Evolutionary conservation across 2,113 vertebrate species (phyloP), one percentile per base, ranked within the genome.

Genomic region (Trogon surrucura): DNA sequence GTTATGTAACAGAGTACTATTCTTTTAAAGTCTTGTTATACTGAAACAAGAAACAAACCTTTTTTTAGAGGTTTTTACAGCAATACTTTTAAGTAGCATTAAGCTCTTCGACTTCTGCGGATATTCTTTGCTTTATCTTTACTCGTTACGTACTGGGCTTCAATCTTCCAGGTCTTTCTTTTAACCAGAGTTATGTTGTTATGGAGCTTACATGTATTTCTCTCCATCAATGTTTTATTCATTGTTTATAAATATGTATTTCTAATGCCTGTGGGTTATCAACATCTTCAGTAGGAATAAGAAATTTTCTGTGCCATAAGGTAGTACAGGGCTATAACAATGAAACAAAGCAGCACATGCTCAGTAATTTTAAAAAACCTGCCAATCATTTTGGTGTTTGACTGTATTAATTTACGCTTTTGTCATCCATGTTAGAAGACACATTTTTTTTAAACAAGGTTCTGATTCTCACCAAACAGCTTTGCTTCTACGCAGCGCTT

Each of bases 161-260:
- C 67, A 83, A 1, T 85, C 60, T 87, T 95, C 73, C 64, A 64
- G 41, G n/a, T 77, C 56, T 80, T 83, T 93, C 34, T 95, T 89
- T 80, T 80, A 92, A 38, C 25, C 29, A 70, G 41, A 48, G 22
- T 86, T 89, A 73, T 2, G 1, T 61, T 79, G 51, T 83, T 88
- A 84, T 32, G 20, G 23, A 89, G 27, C 56, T 82, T 91, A 45
- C 30, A 25, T 86, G 90, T 80, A 15, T 82, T 88, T 88, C 30
- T 73, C 29, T 82, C 19, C 34, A 30, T 86, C 73, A n/a, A 61
- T 73, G 34, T 90, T 91, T 94, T 86, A 91, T 91, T 90, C 25
- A 83, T 93, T 83, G 10, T 66, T 88, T 90, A 90, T 92, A 88
- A 92, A 83, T 78, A 83, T 48, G 47, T 86, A 62, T 94, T 88